A percentile compares a stretch with the other conserved stretches of the same genome.
Evolutionary conservation across 2,797 vertebrate species (phyloP).

Genomic region (Taeniopygia guttata): DNA sequence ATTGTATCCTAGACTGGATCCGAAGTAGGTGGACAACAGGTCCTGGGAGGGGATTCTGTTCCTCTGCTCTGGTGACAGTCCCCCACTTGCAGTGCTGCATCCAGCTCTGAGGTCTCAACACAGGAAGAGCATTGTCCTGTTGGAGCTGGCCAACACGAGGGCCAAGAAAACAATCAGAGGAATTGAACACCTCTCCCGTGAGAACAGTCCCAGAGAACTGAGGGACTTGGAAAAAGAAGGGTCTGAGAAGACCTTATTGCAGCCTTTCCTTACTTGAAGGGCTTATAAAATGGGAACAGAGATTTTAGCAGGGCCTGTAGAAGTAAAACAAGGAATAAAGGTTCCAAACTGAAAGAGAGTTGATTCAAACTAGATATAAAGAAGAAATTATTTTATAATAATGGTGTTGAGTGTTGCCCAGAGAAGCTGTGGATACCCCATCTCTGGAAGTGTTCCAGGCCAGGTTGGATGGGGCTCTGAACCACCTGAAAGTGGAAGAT

Average conservation of each 20-base stretch:
- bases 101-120: neutral
- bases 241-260: accelerated
- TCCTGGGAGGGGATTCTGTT: neutral
- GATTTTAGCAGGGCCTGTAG: neutral
- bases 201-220: neutral
- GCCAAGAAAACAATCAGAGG: neutral
- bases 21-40: neutral
- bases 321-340: neutral
- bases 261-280: neutral
- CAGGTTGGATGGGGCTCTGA: neutral
- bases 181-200: neutral
- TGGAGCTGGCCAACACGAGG: neutral
- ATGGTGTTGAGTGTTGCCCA: accelerated
- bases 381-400: neutral
- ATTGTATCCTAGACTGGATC: neutral
- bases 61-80: neutral
- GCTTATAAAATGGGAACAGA: neutral
- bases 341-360: neutral
- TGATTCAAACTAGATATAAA: neutral
- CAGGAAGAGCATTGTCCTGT: neutral
- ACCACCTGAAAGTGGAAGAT: neutral
- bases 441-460: neutral
- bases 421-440: neutral
- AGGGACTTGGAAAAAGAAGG: neutral
- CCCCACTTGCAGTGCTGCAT: neutral